A percentile compares a stretch with the other conserved stretches of the same genome.
These are phyloP conservation scores for Hozukius guyotensis DNA, from an alignment of 2,797 vertebrate genomes.

Conservation along the genomic window DNA sequence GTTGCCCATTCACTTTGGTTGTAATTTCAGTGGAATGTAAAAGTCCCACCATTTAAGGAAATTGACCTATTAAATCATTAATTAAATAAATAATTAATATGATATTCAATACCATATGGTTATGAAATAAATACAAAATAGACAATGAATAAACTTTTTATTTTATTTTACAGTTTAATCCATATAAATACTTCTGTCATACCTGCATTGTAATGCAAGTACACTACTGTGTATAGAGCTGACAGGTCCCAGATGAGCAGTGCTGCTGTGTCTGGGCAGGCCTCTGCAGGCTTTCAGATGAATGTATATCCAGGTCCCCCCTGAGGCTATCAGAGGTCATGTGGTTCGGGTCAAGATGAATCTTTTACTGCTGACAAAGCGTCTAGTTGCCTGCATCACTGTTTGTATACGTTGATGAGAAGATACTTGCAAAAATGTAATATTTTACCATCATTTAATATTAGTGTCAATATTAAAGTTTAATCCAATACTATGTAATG, in stretches of 20 bases:
- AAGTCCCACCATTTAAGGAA: neutral
- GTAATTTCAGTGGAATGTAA: neutral
- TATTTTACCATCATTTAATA: neutral
- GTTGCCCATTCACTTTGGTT: neutral
- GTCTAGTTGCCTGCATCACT: slow-evolving; percentile 7
- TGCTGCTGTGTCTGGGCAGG: slow-evolving; percentile 18
- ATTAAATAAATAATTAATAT: neutral
- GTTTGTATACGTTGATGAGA: neutral
- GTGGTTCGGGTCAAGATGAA: slow-evolving; percentile 38
- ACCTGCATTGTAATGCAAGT: neutral
- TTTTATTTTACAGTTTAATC: neutral
- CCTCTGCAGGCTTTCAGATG: slow-evolving; percentile 20
- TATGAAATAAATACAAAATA: neutral
- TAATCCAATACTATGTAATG: neutral
- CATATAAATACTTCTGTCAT: neutral
- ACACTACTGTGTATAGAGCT: neutral
- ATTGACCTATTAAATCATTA: neutral
- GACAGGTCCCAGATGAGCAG: neutral
- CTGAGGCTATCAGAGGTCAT: slow-evolving; percentile 26
- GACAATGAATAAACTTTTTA: neutral
- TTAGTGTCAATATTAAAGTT: neutral
- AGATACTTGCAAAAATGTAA: neutral
- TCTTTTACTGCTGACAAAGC: slow-evolving; percentile 26
- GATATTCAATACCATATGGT: neutral
- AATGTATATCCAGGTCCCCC: slow-evolving; percentile 9